Percentiles rank a stretch among this genome's conserved stretches.
These are phyloP conservation scores for Unio delphinus DNA, from an alignment of 2,888 invertebrate species.

Conservation along the genomic window DNA sequence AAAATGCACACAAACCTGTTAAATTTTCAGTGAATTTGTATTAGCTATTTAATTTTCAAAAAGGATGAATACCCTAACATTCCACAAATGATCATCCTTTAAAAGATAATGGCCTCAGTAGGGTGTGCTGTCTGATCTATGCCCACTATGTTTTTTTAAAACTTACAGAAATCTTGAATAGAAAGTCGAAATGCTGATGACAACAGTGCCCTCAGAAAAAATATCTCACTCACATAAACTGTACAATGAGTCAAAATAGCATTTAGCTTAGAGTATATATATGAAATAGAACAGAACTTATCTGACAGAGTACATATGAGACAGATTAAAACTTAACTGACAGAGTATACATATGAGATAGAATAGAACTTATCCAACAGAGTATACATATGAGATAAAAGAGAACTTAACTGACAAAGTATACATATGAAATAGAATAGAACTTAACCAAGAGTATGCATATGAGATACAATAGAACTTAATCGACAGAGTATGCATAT, in stretches of 20 bases:
- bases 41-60: no score
- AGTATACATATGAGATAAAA: neutral
- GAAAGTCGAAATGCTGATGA: no score
- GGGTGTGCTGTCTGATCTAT: no score
- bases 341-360: neutral
- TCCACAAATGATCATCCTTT: no score
- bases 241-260: neutral
- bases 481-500: slow-evolving; percentile 10
- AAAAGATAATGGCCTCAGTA: no score
- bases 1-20: no score
- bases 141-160: no score
- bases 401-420: slow-evolving; percentile 14
- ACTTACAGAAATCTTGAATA: no score
- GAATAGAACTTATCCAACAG: slow-evolving; percentile 1
- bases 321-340: slow-evolving; percentile 10
- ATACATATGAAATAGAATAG: slow-evolving; percentile 11
- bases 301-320: slow-evolving; percentile 6
- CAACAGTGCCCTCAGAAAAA: no score
- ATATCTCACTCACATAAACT: no score
- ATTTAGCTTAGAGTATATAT: slow-evolving; percentile 4
- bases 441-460: neutral
- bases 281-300: slow-evolving; percentile 2
- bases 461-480: neutral
- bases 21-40: no score
- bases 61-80: no score